Conservation (phyloP, 2,888 invertebrate genomes). For the Lamproptera curius region DNA sequence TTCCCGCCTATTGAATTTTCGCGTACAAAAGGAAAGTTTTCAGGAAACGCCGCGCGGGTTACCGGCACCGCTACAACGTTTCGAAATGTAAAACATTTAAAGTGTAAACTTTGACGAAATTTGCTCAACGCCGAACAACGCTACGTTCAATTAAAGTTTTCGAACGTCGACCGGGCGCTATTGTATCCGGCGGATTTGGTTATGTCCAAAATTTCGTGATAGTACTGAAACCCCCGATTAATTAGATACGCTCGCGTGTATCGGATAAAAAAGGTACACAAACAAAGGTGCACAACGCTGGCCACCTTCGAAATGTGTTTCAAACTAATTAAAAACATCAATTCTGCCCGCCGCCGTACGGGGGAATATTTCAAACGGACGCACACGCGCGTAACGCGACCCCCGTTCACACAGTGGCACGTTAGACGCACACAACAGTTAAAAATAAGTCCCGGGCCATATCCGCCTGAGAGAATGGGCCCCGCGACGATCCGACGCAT, state of each 20-base stretch:
- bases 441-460: slow-evolving; percentile 70
- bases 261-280: slow-evolving; percentile 45
- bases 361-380: slow-evolving; percentile 72
- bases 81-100: slow-evolving; percentile 21
- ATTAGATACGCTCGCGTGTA: slow-evolving; percentile 8
- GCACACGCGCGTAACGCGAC: slow-evolving; percentile 50
- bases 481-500: slow-evolving; percentile 27
- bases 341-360: slow-evolving; percentile 63
- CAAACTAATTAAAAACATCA: slow-evolving; percentile 78
- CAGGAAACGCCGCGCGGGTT: slow-evolving; percentile 62
- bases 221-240: slow-evolving; percentile 1
- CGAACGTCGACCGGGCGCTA: slow-evolving; percentile 14
- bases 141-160: slow-evolving; percentile 32
- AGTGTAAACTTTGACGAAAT: slow-evolving; percentile 30
- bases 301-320: slow-evolving; percentile 70
- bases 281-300: slow-evolving; percentile 48
- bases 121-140: slow-evolving; percentile 26
- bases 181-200: slow-evolving; percentile 1
- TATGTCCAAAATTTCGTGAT: too few relatives aligned
- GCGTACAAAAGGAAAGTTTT: slow-evolving; percentile 68
- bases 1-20: slow-evolving; percentile 68
- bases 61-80: slow-evolving; percentile 38
- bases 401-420: slow-evolving; percentile 44
- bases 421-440: slow-evolving; percentile 62
- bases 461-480: slow-evolving; percentile 69